phyloP scores from a whole-genome alignment of 2,797 vertebrate species.

The Thunnus albacares region DNA sequence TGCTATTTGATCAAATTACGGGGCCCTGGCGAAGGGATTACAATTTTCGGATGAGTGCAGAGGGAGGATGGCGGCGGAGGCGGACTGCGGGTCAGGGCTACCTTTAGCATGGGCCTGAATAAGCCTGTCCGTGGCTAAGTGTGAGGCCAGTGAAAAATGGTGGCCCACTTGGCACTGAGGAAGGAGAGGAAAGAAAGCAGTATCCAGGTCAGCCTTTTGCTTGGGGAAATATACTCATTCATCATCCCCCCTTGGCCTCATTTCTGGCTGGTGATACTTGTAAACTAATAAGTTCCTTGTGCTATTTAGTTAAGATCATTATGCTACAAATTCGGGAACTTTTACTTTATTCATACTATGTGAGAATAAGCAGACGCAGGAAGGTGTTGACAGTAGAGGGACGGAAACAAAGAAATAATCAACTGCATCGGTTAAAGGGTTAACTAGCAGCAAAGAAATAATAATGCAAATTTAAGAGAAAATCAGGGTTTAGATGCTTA shows the following conservation, averaged over 20 bases:
- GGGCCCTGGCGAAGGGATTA: slow-evolving; percentile 92
- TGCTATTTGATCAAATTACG: slow-evolving; percentile 99
- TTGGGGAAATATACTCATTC: slow-evolving; percentile 93
- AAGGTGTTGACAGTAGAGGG: not conserved
- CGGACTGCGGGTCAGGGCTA: slow-evolving; percentile 85
- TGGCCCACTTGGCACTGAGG: slow-evolving; percentile 92
- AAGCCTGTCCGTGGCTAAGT: slow-evolving; percentile 88
- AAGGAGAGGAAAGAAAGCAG: slow-evolving; percentile 78
- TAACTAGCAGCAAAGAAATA: not conserved
- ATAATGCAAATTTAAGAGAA: not conserved
- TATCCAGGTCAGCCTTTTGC: slow-evolving; percentile 96
- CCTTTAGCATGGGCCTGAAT: slow-evolving; percentile 84
- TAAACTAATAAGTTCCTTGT: slow-evolving; percentile 91
- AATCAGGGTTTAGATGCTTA: slow-evolving; percentile 30
- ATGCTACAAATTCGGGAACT: slow-evolving; percentile 88
- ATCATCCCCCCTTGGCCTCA: slow-evolving; percentile 96
- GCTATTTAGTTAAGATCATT: slow-evolving; percentile 88
- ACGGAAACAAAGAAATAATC: not conserved
- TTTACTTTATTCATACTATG: slow-evolving; percentile 56
- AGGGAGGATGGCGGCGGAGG: slow-evolving; percentile 70
- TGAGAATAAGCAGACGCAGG: slow-evolving; percentile 10
- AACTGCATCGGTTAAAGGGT: not conserved
- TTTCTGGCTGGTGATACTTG: slow-evolving; percentile 94
- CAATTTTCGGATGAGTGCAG: slow-evolving; percentile 88
- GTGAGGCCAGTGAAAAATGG: slow-evolving; percentile 95